Evolutionary conservation across 1,140 invertebrate genomes (phyloP).

Genomic region (Drosophila arawakana): DNA sequence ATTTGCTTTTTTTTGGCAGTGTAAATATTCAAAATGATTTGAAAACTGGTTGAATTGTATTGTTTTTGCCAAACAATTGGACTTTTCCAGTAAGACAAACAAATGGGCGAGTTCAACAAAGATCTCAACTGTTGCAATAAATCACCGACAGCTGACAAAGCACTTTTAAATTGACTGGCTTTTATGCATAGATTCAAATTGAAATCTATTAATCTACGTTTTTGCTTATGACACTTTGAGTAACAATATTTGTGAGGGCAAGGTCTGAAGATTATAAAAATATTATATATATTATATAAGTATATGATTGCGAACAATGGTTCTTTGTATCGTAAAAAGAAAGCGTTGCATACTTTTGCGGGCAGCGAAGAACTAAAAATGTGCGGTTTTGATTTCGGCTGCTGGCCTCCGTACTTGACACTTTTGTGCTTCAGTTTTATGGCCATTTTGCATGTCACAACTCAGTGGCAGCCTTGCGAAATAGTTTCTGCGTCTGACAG

Average conservation of each 20-base stretch:
- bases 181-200: not conserved
- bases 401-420: constrained; percentile 53
- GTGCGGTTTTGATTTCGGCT: constrained; percentile 57
- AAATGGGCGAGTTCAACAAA: no score
- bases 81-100: no score
- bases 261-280: not conserved
- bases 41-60: no score
- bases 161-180: no score
- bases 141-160: no score
- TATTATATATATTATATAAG: not conserved
- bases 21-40: no score
- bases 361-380: constrained; percentile 10
- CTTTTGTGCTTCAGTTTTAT: constrained; percentile 35
- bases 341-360: constrained; percentile 38
- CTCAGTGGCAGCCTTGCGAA: constrained; percentile 26
- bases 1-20: no score
- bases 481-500: constrained; percentile 58
- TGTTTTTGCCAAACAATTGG: no score
- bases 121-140: no score
- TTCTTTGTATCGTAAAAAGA: constrained; percentile 9
- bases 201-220: not conserved
- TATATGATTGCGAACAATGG: not conserved
- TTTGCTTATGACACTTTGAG: not conserved
- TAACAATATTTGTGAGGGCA: not conserved
- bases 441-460: constrained; percentile 46